Evolutionary conservation across 2,797 vertebrate species (phyloP).

Genomic region (Spheniscus humboldti): DNA sequence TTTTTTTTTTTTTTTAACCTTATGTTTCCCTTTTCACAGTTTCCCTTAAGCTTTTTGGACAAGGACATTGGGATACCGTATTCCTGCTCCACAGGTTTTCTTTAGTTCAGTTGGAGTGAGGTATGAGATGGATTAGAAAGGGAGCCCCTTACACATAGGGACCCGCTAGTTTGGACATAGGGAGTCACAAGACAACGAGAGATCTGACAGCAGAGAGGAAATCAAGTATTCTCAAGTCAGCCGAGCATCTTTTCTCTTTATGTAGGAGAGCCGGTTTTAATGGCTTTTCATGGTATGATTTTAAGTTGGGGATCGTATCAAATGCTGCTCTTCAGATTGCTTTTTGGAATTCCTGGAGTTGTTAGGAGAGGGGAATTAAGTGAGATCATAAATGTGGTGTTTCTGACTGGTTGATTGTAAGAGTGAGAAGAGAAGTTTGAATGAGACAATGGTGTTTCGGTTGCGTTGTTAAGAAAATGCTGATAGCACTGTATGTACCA

Average conservation of each 20-base stretch:
- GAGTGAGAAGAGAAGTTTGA: background rate
- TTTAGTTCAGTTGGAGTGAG: background rate
- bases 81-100: background rate
- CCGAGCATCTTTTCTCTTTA: background rate
- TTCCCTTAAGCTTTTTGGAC: background rate
- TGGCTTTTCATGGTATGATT: background rate
- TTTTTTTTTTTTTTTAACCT: background rate
- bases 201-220: background rate
- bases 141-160: background rate
- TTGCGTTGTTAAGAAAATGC: background rate
- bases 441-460: background rate
- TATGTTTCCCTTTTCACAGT: background rate
- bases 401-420: background rate
- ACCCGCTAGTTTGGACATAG: background rate
- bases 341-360: background rate
- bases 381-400: background rate
- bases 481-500: background rate
- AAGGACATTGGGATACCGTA: background rate
- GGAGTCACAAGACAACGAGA: background rate
- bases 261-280: background rate
- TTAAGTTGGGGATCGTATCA: background rate
- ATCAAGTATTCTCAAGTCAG: background rate
- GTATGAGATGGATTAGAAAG: background rate
- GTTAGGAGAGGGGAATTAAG: background rate
- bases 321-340: slow-evolving; percentile 25